Evolutionary conservation across 2,113 vertebrate species (phyloP).

Genomic region (Ibidorhyncha struthersii): DNA sequence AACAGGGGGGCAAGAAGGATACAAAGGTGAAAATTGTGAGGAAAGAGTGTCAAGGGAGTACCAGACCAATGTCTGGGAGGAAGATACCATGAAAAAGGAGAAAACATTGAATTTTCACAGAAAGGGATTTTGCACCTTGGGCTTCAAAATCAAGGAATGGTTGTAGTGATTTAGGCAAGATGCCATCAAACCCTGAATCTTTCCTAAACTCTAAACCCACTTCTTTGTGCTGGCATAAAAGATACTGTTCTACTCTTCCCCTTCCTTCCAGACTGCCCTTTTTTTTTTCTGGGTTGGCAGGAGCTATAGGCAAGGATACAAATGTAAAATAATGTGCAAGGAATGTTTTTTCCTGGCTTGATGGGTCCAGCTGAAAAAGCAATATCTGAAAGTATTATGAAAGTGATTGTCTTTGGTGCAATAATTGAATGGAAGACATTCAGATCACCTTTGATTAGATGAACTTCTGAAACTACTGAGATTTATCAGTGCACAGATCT

Average conservation of each 20-base stretch:
- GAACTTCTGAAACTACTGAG: constrained; percentile 61
- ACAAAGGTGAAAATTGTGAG: background rate
- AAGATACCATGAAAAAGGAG: background rate
- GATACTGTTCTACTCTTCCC: background rate
- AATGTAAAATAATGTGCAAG: background rate
- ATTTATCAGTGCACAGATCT: constrained; percentile 41
- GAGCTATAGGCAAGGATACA: background rate
- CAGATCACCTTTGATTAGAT: constrained; percentile 68
- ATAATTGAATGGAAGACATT: constrained; percentile 61
- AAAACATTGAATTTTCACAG: background rate
- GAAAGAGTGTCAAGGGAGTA: background rate
- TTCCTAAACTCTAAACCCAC: background rate
- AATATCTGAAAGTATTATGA: background rate
- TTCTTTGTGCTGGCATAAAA: background rate
- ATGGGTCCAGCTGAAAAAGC: background rate
- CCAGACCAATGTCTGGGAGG: background rate
- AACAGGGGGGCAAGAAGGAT: accelerated
- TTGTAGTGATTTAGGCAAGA: background rate
- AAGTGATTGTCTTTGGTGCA: constrained; percentile 9
- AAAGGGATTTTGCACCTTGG: background rate
- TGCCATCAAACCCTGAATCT: background rate
- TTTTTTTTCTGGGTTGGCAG: background rate
- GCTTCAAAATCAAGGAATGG: background rate
- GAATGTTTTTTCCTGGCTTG: background rate
- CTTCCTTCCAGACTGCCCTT: background rate